phyloP scores from a whole-genome alignment of 2,113 vertebrate genomes.

The Tautogolabrus adspersus region DNA sequence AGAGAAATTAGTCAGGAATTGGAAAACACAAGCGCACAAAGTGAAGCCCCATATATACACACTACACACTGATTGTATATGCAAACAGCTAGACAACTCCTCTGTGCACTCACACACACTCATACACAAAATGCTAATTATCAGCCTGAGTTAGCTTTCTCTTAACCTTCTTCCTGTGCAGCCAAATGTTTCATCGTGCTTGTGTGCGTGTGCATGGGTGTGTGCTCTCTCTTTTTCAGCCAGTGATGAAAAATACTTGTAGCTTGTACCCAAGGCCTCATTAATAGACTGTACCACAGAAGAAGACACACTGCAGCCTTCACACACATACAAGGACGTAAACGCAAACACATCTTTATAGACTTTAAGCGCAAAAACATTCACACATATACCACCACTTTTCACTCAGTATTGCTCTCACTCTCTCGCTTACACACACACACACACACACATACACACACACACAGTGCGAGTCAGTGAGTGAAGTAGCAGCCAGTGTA shows the following conservation, averaged over 20 bases:
- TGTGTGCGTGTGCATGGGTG: not conserved
- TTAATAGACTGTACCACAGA: conserved; percentile 9
- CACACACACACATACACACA: conserved; percentile 30
- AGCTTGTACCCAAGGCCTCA: conserved; percentile 25
- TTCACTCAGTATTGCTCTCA: conserved; percentile 25
- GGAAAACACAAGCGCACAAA: not conserved
- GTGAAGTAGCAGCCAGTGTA: conserved; percentile 41
- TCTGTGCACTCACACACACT: not conserved
- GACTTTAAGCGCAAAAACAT: not conserved
- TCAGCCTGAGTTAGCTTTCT: conserved; percentile 16
- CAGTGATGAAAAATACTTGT: conserved; percentile 24
- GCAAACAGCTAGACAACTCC: not conserved
- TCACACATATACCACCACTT: conserved; percentile 15
- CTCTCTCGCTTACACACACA: not conserved
- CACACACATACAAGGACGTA: not conserved
- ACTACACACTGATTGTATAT: not conserved
- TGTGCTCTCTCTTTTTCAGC: not conserved
- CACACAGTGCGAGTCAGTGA: conserved; percentile 29
- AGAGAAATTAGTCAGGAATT: not conserved
- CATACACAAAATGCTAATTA: conserved; percentile 14
- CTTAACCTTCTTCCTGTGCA: conserved; percentile 27
- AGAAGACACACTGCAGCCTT: not conserved
- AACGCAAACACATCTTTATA: not conserved
- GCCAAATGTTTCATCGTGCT: conserved; percentile 2
- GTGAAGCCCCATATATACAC: too few species aligned